Evolutionary conservation across 2,888 invertebrate species (phyloP).

Genomic region (Netelia inedita): DNA sequence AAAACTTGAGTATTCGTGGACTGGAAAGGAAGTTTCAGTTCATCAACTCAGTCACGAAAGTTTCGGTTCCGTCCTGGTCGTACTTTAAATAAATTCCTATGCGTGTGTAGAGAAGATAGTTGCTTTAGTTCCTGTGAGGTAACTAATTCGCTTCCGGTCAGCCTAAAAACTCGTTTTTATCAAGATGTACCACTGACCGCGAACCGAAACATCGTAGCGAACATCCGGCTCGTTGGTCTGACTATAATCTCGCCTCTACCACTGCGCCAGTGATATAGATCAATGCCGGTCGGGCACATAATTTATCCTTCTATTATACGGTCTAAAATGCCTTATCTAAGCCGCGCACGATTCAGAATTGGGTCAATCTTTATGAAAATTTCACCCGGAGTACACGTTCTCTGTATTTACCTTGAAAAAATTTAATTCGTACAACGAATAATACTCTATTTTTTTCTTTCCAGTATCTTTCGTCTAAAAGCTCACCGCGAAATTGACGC

Average conservation of each 20-base stretch:
- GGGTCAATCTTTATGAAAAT: constrained; percentile 3
- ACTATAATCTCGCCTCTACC: constrained; percentile 41
- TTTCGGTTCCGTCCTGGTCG: too few relatives aligned
- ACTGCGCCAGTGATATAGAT: constrained; percentile 51
- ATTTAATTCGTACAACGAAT: too few relatives aligned
- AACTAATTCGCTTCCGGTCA: constrained; percentile 23
- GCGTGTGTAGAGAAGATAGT: background rate
- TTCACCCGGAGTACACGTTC: too few relatives aligned
- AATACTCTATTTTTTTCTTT: too few relatives aligned
- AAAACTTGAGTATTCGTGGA: too few relatives aligned
- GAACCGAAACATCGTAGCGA: constrained; percentile 22
- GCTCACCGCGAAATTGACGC: constrained; percentile 87
- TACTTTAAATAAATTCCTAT: background rate
- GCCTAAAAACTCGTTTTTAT: constrained; percentile 30
- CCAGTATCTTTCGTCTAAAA: background rate
- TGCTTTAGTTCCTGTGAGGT: too few relatives aligned
- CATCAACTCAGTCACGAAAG: too few relatives aligned
- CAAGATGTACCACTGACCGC: constrained; percentile 36
- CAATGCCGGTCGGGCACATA: constrained; percentile 30
- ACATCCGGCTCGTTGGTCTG: constrained; percentile 37
- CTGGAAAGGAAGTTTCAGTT: too few relatives aligned
- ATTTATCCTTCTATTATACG: constrained; percentile 17
- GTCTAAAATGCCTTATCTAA: constrained; percentile 13
- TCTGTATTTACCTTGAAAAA: too few relatives aligned
- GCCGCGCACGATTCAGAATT: background rate